These are phyloP conservation scores for Eulithis testata DNA, from an alignment of 2,888 invertebrate genomes.

Conservation along the genomic window DNA sequence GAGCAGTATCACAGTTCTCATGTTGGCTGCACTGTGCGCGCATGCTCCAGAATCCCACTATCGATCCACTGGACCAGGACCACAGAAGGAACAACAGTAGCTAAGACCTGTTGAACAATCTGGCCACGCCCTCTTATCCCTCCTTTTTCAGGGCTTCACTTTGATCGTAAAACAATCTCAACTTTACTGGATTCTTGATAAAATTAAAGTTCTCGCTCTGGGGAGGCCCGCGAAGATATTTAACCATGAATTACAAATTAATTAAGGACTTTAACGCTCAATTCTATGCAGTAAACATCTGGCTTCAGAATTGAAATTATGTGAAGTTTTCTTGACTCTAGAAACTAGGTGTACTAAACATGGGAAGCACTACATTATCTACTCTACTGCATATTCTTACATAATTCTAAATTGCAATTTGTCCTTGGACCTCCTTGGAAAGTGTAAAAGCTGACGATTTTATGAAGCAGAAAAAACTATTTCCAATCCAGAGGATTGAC, in stretches of 20 bases:
- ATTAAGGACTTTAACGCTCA: constrained; percentile 35
- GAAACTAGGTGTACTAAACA: neutral
- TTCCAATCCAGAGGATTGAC: constrained; percentile 6
- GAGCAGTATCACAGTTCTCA: constrained; percentile 74
- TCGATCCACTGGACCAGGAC: constrained; percentile 64
- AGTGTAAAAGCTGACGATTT: neutral
- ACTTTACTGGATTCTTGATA: constrained; percentile 73
- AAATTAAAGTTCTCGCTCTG: constrained; percentile 68
- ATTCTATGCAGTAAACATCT: constrained; percentile 6
- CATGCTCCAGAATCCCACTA: constrained; percentile 76
- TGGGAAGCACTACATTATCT: too few relatives aligned
- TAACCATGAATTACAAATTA: constrained; percentile 46
- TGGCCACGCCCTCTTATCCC: constrained; percentile 55
- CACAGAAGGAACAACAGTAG: constrained; percentile 20
- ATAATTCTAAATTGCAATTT: too few relatives aligned
- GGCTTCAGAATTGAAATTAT: neutral
- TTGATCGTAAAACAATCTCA: constrained; percentile 76
- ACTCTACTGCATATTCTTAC: too few relatives aligned
- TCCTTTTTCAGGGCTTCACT: constrained; percentile 55
- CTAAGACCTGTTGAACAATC: constrained; percentile 73
- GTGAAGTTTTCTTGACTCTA: neutral
- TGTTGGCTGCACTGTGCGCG: constrained; percentile 69
- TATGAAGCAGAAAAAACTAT: neutral
- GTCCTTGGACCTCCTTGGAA: too few relatives aligned
- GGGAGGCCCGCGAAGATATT: constrained; percentile 34